These are phyloP conservation scores for Macrosiphum euphorbiae DNA, from an alignment of 2,888 invertebrate species.

Conservation along the genomic window DNA sequence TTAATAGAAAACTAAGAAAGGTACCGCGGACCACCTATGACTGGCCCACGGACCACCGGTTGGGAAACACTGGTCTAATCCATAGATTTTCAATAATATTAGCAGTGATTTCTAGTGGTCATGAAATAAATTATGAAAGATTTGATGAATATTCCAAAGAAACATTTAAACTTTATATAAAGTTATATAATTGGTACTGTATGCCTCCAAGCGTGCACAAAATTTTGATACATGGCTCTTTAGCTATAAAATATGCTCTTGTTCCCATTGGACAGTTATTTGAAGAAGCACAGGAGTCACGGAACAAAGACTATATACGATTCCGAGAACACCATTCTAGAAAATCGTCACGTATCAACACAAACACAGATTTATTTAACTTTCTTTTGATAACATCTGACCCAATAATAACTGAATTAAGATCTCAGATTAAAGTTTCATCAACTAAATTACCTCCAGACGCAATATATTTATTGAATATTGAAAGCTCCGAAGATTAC, in stretches of 20 bases:
- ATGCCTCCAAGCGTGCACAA: conserved; percentile 67
- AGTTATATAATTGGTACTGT: conserved; percentile 67
- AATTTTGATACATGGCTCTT: conserved; percentile 66
- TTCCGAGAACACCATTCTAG: conserved; percentile 54
- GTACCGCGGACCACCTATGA: too few species aligned
- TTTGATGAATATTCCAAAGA: too few species aligned
- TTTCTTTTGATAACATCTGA: conserved; percentile 11
- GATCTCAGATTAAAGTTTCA: conserved; percentile 28
- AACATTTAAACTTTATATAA: too few species aligned
- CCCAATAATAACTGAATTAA: conserved; percentile 16
- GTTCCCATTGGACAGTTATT: conserved; percentile 67
- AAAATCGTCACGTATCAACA: conserved; percentile 55
- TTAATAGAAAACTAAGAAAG: too few species aligned
- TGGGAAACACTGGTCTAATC: too few species aligned
- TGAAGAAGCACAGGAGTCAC: conserved; percentile 67
- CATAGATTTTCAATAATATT: too few species aligned
- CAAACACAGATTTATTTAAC: conserved; percentile 41
- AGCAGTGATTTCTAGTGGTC: too few species aligned
- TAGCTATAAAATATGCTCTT: conserved; percentile 62
- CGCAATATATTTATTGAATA: conserved; percentile 15
- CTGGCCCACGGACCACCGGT: too few species aligned
- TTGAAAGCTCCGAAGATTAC: conserved; percentile 9
- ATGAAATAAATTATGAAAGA: too few species aligned
- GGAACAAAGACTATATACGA: conserved; percentile 65
- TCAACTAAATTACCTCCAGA: conserved; percentile 37